These are phyloP conservation scores for Hippopotamus amphibius DNA, from an alignment of 2,113 vertebrate genomes.

Conservation along the genomic window DNA sequence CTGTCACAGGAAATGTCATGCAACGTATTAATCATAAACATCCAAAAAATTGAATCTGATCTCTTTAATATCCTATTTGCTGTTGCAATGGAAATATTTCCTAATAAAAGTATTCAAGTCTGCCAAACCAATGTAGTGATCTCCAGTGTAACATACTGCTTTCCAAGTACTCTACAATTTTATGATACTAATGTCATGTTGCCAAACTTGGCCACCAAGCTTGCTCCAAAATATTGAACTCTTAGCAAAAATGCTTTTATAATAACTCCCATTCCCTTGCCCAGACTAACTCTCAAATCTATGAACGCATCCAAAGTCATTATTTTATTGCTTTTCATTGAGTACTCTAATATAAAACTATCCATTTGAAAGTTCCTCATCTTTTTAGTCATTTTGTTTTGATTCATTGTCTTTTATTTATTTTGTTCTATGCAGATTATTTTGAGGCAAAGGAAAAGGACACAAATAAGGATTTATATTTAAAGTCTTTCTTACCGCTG, in stretches of 20 bases:
- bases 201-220: conserved; percentile 72
- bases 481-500: neutral
- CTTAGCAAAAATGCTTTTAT: conserved; percentile 69
- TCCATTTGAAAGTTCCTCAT: neutral
- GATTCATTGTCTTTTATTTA: conserved; percentile 47
- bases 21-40: conserved; percentile 67
- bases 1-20: conserved; percentile 62
- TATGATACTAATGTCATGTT: conserved; percentile 67
- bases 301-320: conserved; percentile 42
- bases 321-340: conserved; percentile 49
- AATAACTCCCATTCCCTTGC: conserved; percentile 45
- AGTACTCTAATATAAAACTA: neutral
- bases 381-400: conserved; percentile 26
- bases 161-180: conserved; percentile 67
- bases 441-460: neutral
- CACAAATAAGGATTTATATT: neutral
- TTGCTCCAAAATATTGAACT: conserved; percentile 66
- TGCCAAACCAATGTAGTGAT: conserved; percentile 51
- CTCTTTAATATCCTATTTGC: conserved; percentile 68
- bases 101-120: conserved; percentile 32
- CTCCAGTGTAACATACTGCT: conserved; percentile 45
- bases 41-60: conserved; percentile 62
- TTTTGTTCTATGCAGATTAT: conserved; percentile 35
- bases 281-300: conserved; percentile 30
- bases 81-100: conserved; percentile 71